These are phyloP conservation scores for Australoheros facetus DNA, from an alignment of 2,797 vertebrate species.

Conservation along the genomic window DNA sequence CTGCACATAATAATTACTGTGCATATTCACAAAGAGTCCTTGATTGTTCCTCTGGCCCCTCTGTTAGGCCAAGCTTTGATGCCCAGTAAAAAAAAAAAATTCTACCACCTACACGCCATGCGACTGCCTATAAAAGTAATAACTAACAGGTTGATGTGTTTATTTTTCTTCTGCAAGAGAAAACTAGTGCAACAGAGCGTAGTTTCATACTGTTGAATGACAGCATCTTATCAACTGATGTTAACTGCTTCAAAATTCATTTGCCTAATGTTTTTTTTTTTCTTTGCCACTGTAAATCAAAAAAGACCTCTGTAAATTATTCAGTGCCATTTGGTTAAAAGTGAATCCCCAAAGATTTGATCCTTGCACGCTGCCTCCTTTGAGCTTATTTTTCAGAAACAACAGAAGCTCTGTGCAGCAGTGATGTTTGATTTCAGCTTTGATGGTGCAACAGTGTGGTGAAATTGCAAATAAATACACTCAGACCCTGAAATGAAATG, in stretches of 20 bases:
- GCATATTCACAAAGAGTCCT: neutral
- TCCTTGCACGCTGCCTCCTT: slow-evolving; percentile 31
- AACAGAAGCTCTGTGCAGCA: slow-evolving; percentile 54
- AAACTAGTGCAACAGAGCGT: neutral
- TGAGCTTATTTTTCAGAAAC: slow-evolving; percentile 61
- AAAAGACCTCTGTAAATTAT: slow-evolving; percentile 48
- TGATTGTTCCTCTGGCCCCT: neutral
- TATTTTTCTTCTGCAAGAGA: neutral
- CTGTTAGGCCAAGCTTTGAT: neutral
- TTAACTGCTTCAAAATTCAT: slow-evolving; percentile 22
- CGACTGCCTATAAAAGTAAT: slow-evolving; percentile 1
- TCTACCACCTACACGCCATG: neutral
- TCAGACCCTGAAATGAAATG: slow-evolving; percentile 57
- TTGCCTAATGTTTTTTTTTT: slow-evolving; percentile 22
- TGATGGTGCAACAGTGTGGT: slow-evolving; percentile 63
- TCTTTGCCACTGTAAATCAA: slow-evolving; percentile 21
- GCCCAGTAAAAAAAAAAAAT: neutral
- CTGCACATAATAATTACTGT: neutral
- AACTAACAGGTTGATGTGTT: neutral
- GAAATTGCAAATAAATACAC: slow-evolving; percentile 57
- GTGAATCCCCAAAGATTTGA: slow-evolving; percentile 33
- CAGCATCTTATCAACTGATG: neutral
- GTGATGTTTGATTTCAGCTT: slow-evolving; percentile 62
- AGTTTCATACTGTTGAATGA: slow-evolving; percentile 7
- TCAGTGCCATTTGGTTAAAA: slow-evolving; percentile 51